Evolutionary conservation across 1,140 invertebrate genomes (phyloP).

Genomic region (Papilio polyxenes): DNA sequence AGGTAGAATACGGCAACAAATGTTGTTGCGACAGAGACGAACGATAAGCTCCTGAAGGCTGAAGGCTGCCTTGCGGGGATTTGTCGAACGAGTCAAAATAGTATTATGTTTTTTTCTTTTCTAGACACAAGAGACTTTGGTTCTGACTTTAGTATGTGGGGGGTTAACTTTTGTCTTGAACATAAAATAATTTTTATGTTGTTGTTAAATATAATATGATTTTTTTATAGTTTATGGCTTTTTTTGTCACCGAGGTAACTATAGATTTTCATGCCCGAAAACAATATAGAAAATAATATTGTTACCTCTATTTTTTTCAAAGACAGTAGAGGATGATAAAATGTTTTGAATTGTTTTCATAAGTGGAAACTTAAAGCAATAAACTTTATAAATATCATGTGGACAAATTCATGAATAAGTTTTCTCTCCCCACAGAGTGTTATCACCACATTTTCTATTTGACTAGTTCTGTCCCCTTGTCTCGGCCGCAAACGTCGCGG

Average conservation of each 20-base stretch:
- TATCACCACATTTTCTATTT: slow-evolving; percentile 34
- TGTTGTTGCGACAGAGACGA: slow-evolving; percentile 47
- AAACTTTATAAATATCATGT: not conserved
- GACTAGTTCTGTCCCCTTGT: slow-evolving; percentile 27
- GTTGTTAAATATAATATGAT: not conserved
- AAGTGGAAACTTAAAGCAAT: no score
- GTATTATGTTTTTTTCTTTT: slow-evolving; percentile 42
- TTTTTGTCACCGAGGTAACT: no score
- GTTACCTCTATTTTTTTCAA: no score
- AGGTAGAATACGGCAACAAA: slow-evolving; percentile 39
- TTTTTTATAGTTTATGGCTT: no score
- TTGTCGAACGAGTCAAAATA: slow-evolving; percentile 26
- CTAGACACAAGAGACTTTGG: slow-evolving; percentile 7
- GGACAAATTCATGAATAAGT: not conserved
- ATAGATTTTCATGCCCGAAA: no score
- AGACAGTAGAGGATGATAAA: no score
- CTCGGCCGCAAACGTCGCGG: slow-evolving; percentile 10
- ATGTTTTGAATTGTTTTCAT: no score
- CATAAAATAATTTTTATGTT: not conserved
- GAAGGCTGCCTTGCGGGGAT: slow-evolving; percentile 16
- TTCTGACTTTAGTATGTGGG: not conserved
- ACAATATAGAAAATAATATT: no score
- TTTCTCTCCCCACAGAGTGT: not conserved
- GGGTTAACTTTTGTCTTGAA: not conserved
- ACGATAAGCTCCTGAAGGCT: not conserved